Evolutionary conservation across 2,797 vertebrate species (phyloP).

Genomic region (Pangasius sanitwongsei): DNA sequence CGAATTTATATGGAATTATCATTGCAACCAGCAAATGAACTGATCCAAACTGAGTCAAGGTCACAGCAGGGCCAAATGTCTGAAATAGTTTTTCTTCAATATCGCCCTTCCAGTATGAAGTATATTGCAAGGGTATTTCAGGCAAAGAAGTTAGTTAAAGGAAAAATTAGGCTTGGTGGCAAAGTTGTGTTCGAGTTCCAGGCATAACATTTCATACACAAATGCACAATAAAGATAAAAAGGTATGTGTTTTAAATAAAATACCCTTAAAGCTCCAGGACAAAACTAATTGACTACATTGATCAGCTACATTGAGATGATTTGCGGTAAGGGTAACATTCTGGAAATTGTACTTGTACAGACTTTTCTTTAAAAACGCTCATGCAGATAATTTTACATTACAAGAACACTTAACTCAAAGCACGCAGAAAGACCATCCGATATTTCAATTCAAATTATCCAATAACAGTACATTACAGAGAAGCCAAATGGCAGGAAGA

Average conservation of each 20-base stretch:
- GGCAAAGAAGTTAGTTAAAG: neutral
- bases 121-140: neutral
- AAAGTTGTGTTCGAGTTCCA: neutral
- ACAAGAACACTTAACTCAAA: neutral
- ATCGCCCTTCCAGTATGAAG: neutral
- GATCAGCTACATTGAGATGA: neutral
- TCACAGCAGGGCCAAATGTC: neutral
- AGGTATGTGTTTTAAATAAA: neutral
- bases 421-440: neutral
- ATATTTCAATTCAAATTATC: neutral
- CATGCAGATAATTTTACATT: neutral
- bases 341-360: neutral
- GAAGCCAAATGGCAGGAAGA: conserved; percentile 16
- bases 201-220: neutral
- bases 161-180: neutral
- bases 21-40: neutral
- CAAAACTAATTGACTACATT: neutral
- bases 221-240: neutral
- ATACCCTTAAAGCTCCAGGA: neutral
- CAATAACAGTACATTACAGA: neutral
- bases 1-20: neutral
- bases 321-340: neutral
- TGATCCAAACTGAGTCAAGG: neutral
- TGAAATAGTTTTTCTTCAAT: neutral
- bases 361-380: neutral